phyloP scores from a whole-genome alignment of 2,888 invertebrate species.

The Drosophila mimica region DNA sequence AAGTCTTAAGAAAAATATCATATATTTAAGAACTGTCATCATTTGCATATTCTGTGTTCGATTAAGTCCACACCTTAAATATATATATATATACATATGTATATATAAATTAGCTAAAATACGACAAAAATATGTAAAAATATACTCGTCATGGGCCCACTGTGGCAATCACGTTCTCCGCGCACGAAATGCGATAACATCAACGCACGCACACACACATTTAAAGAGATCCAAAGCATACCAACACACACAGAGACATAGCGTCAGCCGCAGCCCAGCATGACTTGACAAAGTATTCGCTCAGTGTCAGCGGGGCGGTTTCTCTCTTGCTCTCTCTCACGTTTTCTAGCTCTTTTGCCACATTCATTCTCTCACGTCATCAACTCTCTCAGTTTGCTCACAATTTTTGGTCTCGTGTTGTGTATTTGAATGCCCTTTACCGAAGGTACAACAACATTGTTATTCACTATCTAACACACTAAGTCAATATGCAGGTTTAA shows the following conservation, averaged over 20 bases:
- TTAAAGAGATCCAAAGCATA: constrained; percentile 38
- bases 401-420: constrained; percentile 51
- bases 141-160: constrained; percentile 38
- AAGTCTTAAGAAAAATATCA: neutral
- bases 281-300: constrained; percentile 45
- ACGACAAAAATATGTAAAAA: neutral
- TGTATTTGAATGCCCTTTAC: constrained; percentile 38
- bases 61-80: neutral
- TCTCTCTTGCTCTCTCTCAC: constrained; percentile 41
- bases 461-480: neutral
- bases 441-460: constrained; percentile 25
- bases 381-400: constrained; percentile 40
- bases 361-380: constrained; percentile 52
- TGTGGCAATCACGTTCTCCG: constrained; percentile 74
- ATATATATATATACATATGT: neutral
- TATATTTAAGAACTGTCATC: neutral
- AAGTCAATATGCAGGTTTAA: neutral
- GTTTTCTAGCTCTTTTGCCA: constrained; percentile 53
- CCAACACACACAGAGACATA: constrained; percentile 28
- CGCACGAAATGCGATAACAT: constrained; percentile 75
- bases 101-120: constrained; percentile 2
- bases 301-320: constrained; percentile 43
- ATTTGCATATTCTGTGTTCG: neutral
- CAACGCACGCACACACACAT: constrained; percentile 44
- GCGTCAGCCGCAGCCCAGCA: constrained; percentile 49